Evolutionary conservation across 2,113 vertebrate species (phyloP).

Genomic region (Arizona elegans): DNA sequence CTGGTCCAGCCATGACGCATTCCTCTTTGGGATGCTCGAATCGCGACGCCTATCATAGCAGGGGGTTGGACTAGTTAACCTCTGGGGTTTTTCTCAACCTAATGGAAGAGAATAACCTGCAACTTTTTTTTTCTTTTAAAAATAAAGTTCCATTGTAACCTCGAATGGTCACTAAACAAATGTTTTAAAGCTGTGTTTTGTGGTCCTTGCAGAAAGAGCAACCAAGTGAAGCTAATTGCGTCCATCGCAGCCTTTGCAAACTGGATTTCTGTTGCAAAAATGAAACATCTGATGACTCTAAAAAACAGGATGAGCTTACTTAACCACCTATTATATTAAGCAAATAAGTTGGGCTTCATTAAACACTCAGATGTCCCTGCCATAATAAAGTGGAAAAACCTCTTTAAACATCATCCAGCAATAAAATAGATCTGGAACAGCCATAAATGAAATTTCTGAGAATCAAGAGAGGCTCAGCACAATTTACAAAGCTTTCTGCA

Average conservation of each 20-base stretch:
- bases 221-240: neutral
- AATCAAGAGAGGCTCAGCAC: neutral
- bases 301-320: neutral
- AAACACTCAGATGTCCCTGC: neutral
- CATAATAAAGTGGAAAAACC: conserved; percentile 2
- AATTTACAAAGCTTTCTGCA: neutral
- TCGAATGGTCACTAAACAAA: neutral
- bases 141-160: too few species aligned
- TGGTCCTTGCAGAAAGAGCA: neutral
- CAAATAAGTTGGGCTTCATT: neutral
- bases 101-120: neutral
- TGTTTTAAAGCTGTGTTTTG: neutral
- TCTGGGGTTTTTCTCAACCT: neutral
- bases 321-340: neutral
- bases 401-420: neutral
- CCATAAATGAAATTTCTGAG: neutral
- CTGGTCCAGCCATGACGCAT: neutral
- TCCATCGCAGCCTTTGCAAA: neutral
- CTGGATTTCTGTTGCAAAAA: neutral
- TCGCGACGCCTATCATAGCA: too few species aligned
- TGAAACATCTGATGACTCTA: neutral
- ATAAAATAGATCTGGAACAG: neutral
- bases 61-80: neutral
- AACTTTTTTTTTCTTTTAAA: neutral
- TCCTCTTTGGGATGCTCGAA: neutral